Evolutionary conservation across 2,888 invertebrate species (phyloP), one percentile per base, ranked within the genome.

Genomic region (Dynastes maya): DNA sequence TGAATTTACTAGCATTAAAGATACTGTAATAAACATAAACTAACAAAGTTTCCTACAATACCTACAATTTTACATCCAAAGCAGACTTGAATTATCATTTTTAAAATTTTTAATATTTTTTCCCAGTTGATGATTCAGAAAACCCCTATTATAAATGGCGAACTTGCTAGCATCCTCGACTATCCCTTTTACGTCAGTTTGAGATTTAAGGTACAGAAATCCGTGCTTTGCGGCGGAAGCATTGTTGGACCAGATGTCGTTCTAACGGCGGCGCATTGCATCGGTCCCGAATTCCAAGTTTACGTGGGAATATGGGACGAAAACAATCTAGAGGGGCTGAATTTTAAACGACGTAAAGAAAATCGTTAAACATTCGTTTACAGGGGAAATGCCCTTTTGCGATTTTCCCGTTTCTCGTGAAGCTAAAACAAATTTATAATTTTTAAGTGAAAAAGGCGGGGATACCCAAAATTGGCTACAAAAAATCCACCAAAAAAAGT

Each of bases 211-310:
- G 27, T 5, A 27, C 8, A 9, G 1, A 27, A 61, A 8, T 16
- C 53, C 2, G 3, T 53, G 2, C 32, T 32, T 55, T 71, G 70
- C 9, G 70, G 70, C 2, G 70, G 53, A 4, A 53, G 3, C n/a
- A 53, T 71, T 6, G n/a, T 71, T 8, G 6, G 16, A 32, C 29
- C 53, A 9, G 55, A 71, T 11, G 32, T 71, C 13, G 13, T 71
- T 8, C 37, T 71, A 32, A 71, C 70, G 2, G 70, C 70, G 22
- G 53, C 70, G 3, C 70, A 71, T 13, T 71, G 70, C n/a, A 13
- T 71, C 13, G 11, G n/a, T 22, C 32, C 0, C 1, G 16, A 40
- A 13, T 71, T 71, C 22, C 5, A 16, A 27, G 70, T 71, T 32
- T 71, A 55, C 32, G 32, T 55, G 3, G 70, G 70, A 4, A 32